Evolutionary conservation across 2,113 vertebrate genomes (phyloP), one percentile per base, ranked within the genome.

Genomic region (Gasterosteus nipponicus): DNA sequence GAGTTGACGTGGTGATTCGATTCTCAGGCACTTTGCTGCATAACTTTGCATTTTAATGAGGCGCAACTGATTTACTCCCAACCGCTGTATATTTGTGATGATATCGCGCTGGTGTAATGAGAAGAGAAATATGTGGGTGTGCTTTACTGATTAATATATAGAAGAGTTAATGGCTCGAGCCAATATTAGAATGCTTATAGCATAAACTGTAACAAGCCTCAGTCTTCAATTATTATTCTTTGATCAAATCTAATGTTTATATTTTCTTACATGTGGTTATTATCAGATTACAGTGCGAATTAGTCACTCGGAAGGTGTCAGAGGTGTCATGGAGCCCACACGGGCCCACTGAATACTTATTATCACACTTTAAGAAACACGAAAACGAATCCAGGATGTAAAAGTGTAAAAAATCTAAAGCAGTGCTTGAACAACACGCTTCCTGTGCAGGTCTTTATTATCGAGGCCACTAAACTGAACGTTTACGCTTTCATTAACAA

Each of bases 21-120:
- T 86, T 85, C 83, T 75, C 72, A 70, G 62, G 19, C 44, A 54
- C 31, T 53, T 71, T 42, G 16, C 70, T 85, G 73, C 63, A 84
- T 82, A 84, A 78, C 65, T 87, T 87, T 84, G 77, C 77, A 84
- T 89, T 59, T 47, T 77, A 81, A 83, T 81, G 49, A 65, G 29
- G 65, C 66, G 62, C 73, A 69, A 31, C 10, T 15, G 57, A 57
- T 79, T 59, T 66, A 38, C 71, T 63, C 73, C 35, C 65, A 49
- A 31, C 51, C 69, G 33, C 46, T 69, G 10, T 61, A 44, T 46
- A 33, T 18, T 3, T 8, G 19, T 16, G 38, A 59, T 54, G 33
- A 38, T 38, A 38, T 38, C 35, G 35, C 35, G 35, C 35, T 38
- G 4, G 18, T 64, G 62, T 38, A 47, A 22, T 15, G 10, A 33